A percentile compares a stretch with the other conserved stretches of the same genome.
Conservation (phyloP, 2,797 vertebrate species). For the Gallinago solitaria region DNA sequence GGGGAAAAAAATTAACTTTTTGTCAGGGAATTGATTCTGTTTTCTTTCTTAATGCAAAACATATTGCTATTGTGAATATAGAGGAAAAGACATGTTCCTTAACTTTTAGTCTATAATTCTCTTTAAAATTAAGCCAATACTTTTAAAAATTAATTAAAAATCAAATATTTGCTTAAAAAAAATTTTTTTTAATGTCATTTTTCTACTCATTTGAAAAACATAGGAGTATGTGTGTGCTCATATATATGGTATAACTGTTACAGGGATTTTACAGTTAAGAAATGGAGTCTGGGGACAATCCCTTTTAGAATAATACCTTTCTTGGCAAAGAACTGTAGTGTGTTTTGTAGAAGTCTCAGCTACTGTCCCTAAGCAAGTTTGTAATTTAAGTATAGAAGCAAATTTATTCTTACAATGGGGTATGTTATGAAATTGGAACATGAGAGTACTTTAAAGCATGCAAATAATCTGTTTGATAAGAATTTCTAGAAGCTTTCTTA, state of each 20-base stretch:
- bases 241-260: not conserved
- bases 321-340: not conserved
- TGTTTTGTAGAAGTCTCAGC: not conserved
- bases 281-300: not conserved
- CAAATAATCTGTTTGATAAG: not conserved
- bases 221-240: fast-evolving
- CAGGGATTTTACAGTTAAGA: not conserved
- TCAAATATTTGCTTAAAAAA: not conserved
- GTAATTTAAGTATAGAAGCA: not conserved
- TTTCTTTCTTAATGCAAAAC: not conserved
- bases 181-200: not conserved
- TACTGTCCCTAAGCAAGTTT: not conserved
- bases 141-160: not conserved
- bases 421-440: not conserved
- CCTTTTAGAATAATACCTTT: not conserved
- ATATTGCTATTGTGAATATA: not conserved
- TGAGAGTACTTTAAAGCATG: not conserved
- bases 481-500: not conserved
- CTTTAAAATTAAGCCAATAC: not conserved
- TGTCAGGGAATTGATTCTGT: not conserved
- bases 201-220: not conserved
- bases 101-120: fast-evolving
- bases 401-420: not conserved
- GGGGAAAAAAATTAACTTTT: not conserved
- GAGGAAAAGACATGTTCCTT: not conserved